Evolutionary conservation across 2,113 vertebrate species (phyloP), one percentile per base, ranked within the genome.

Genomic region (Notothenia rossii): DNA sequence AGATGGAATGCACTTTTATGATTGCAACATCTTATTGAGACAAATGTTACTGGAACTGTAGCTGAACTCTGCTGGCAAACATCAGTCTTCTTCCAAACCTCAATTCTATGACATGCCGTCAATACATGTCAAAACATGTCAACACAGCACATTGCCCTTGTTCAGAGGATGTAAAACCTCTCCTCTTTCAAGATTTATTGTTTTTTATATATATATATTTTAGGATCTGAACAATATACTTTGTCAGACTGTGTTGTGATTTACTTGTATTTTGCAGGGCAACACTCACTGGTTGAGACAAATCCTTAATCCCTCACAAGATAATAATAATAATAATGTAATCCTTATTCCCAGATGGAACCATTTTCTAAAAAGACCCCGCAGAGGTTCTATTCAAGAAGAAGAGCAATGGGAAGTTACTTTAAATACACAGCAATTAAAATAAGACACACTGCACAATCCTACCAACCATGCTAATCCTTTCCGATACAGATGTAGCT

Each of bases 221-320:
- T 74, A 72, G 75, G 77, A 89, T 85, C 88, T 80, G 84, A 92
- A 90, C 90, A 93, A 86, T 86, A 88, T 79, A 89, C 83, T 83
- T 70, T 75, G 84, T 88, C 84, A 84, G 79, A 91, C 82, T 82
- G 77, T 90, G 85, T 85, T 91, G 88, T 86, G 83, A 91, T 93
- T 92, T 89, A 81, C 76, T 91, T 90, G 77, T 88, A 73, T 92
- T 93, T 82, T 86, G 69, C 80, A 67, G 72, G 59, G 82, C 83
- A 88, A 83, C 83, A 89, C 86, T 91, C 93, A 81, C 82, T 85
- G 82, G 72, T 91, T 85, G 85, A 94, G 90, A 93, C 89, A 94
- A 95, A 94, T 92, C 91, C 92, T 77, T 95, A 95, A 95, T 94
- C 94, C 94, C 90, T 90, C 77, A 84, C 90, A 91, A 94, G 91